Evolutionary conservation across 2,888 invertebrate genomes (phyloP).

Genomic region (Taphrorychus bicolor): DNA sequence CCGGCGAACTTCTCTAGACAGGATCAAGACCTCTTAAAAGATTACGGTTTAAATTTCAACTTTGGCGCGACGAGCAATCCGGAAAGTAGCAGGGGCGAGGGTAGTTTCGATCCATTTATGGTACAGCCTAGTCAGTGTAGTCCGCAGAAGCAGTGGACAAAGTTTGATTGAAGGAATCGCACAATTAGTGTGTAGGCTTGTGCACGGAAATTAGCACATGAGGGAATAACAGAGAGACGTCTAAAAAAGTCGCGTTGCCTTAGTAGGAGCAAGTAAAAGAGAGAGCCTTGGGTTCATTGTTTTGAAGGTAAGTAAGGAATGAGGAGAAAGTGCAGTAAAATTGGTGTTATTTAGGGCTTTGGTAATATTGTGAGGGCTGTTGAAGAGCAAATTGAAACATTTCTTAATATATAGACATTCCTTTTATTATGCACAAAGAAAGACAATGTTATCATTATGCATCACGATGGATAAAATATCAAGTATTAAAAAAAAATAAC

Average conservation of each 20-base stretch:
- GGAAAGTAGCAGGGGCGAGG: slow-evolving; percentile 27
- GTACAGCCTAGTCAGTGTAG: slow-evolving; percentile 50
- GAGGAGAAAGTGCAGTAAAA: not conserved
- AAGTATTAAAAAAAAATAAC: too few species aligned
- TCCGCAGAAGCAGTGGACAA: slow-evolving; percentile 66
- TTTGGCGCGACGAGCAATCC: slow-evolving; percentile 44
- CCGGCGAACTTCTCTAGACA: slow-evolving; percentile 49
- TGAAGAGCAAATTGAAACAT: not conserved
- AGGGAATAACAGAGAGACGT: too few species aligned
- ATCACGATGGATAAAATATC: too few species aligned
- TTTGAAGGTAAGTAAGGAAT: not conserved
- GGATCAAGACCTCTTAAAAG: slow-evolving; percentile 74
- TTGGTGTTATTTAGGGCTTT: not conserved
- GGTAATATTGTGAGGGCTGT: too few species aligned
- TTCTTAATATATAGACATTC: not conserved
- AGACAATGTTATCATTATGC: too few species aligned
- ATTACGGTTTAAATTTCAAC: slow-evolving; percentile 76
- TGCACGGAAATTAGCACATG: not conserved
- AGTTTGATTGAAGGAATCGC: slow-evolving; percentile 61
- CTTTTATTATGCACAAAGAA: not conserved
- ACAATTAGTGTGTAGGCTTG: not conserved
- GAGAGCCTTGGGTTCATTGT: too few species aligned
- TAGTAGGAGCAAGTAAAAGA: not conserved
- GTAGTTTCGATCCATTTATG: slow-evolving; percentile 53
- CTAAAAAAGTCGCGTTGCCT: too few species aligned